Evolutionary conservation across 2,113 vertebrate genomes (phyloP).

Genomic region (Spermophilus dauricus): DNA sequence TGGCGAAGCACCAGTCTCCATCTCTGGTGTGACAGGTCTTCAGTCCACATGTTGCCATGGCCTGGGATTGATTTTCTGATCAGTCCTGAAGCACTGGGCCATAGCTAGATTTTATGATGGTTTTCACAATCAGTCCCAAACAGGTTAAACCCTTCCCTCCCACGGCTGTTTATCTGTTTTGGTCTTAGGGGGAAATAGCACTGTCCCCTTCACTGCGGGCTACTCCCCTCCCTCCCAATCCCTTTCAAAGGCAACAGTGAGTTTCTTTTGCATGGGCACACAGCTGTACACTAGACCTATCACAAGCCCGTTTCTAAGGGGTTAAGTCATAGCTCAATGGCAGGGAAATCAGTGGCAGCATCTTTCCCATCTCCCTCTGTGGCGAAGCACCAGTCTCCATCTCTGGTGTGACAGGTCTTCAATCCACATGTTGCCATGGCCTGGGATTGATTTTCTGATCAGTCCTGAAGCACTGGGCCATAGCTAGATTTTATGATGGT

Average conservation of each 20-base stretch:
- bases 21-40: neutral
- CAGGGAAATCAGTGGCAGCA: neutral
- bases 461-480: neutral
- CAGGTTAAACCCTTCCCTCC: neutral
- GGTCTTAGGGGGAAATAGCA: neutral
- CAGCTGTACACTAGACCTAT: neutral
- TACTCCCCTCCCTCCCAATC: too few species aligned
- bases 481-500: neutral
- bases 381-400: neutral
- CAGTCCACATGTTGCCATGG: neutral
- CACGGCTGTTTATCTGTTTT: neutral
- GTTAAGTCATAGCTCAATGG: neutral
- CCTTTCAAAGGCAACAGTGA: too few species aligned
- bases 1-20: neutral
- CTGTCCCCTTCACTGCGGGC: neutral
- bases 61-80: neutral
- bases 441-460: neutral
- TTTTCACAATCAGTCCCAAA: neutral
- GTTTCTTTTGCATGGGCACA: too few species aligned
- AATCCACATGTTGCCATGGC: neutral
- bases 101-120: neutral
- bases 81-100: neutral
- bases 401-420: neutral
- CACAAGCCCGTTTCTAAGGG: neutral
- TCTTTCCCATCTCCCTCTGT: neutral